A percentile compares a stretch with the other conserved stretches of the same genome.
phyloP scores from a whole-genome alignment of 2,888 invertebrate species.

The Trisateles emortualis region DNA sequence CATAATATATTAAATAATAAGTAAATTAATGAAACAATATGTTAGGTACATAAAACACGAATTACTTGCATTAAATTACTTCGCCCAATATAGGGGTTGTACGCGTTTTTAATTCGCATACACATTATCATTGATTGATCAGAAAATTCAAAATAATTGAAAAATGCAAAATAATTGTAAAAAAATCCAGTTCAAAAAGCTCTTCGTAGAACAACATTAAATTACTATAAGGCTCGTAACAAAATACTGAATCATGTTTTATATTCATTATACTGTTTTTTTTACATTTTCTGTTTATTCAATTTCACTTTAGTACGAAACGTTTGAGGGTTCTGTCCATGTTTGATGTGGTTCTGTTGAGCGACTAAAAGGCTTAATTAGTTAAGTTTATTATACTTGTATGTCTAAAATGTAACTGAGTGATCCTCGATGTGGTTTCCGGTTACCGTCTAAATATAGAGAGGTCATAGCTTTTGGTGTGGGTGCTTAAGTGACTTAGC shows the following conservation, averaged over 20 bases:
- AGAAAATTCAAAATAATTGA: too few species aligned
- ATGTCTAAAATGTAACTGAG: conserved; percentile 17
- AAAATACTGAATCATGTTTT: conserved; percentile 20
- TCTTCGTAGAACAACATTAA: conserved; percentile 2
- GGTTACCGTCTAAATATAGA: conserved; percentile 7
- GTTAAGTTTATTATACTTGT: conserved; percentile 20
- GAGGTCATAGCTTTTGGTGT: conserved; percentile 2
- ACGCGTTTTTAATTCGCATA: too few species aligned
- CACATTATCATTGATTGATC: too few species aligned
- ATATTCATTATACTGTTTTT: conserved; percentile 19
- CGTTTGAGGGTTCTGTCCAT: conserved; percentile 1
- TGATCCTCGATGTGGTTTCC: conserved; percentile 18
- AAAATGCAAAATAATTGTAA: too few species aligned
- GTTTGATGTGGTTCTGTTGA: conserved; percentile 18
- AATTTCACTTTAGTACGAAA: conserved; percentile 11
- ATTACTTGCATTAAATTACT: too few species aligned
- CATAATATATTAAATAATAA: too few species aligned
- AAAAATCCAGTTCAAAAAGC: neutral
- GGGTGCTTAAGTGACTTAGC: conserved; percentile 1
- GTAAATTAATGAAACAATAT: too few species aligned
- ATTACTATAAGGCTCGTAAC: conserved; percentile 12
- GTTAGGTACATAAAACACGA: too few species aligned
- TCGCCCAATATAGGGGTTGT: too few species aligned
- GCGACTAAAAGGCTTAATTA: conserved; percentile 17
- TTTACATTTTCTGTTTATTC: conserved; percentile 13